A percentile compares a stretch with the other conserved stretches of the same genome.
These are phyloP conservation scores for Halocaridina rubra DNA, from an alignment of 2,888 invertebrate genomes.

Conservation along the genomic window DNA sequence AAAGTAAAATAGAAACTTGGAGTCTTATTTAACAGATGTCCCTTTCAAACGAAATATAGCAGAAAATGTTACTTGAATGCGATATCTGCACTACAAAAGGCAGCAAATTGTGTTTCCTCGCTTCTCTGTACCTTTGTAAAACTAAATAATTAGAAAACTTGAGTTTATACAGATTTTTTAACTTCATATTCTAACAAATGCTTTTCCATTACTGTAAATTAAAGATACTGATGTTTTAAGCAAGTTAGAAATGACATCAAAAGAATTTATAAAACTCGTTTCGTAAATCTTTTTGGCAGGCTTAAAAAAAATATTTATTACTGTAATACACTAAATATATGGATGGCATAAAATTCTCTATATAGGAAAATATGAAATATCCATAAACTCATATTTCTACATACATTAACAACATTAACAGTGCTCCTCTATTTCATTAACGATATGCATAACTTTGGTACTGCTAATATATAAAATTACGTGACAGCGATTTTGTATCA, in stretches of 20 bases:
- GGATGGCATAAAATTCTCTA: conserved; percentile 1
- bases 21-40: no score
- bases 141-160: no score
- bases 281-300: background rate
- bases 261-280: background rate
- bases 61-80: no score
- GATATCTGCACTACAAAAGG: no score
- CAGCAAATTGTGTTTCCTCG: no score
- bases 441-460: background rate
- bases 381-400: background rate
- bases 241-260: background rate
- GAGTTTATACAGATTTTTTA: no score
- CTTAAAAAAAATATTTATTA: background rate
- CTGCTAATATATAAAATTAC: background rate
- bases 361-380: background rate
- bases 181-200: no score
- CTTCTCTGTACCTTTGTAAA: no score
- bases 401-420: background rate
- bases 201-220: background rate
- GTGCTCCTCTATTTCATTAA: background rate
- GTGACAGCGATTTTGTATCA: background rate
- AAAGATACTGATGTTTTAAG: background rate
- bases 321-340: background rate
- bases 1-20: no score
- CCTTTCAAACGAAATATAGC: no score